A percentile compares a stretch with the other conserved stretches of the same genome.
These are phyloP conservation scores for Smittia aterrima DNA, from an alignment of 2,888 invertebrate species.

Conservation along the genomic window DNA sequence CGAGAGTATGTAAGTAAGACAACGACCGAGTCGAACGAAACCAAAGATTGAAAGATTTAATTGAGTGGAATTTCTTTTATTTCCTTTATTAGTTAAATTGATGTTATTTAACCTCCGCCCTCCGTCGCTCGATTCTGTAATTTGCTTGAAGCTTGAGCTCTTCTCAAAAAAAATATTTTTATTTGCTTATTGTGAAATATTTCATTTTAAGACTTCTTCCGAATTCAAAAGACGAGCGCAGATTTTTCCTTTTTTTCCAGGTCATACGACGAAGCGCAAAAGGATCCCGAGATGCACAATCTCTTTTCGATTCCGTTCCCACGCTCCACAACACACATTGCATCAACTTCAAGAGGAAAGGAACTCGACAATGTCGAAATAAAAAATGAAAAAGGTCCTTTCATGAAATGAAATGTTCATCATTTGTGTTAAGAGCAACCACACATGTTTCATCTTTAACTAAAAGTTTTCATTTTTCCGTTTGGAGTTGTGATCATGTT, in stretches of 20 bases:
- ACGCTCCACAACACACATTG: conserved; percentile 28
- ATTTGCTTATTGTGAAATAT: too few species aligned
- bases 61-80: conserved; percentile 39
- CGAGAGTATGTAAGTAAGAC: conserved; percentile 4
- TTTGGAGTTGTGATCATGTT: not conserved
- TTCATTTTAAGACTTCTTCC: not conserved
- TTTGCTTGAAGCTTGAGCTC: too few species aligned
- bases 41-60: conserved; percentile 30
- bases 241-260: not conserved
- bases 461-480: not conserved
- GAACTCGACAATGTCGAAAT: not conserved
- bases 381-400: conserved; percentile 15
- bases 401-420: not conserved
- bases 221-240: too few species aligned
- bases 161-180: too few species aligned
- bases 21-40: conserved; percentile 14
- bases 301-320: conserved; percentile 8
- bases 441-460: not conserved
- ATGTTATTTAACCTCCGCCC: conserved; percentile 53
- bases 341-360: not conserved
- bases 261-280: not conserved
- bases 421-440: conserved; percentile 18
- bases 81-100: conserved; percentile 55
- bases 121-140: not conserved
- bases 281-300: not conserved